Evolutionary conservation across 2,797 vertebrate species (phyloP).

Genomic region (Phrynocephalus guinanensis): DNA sequence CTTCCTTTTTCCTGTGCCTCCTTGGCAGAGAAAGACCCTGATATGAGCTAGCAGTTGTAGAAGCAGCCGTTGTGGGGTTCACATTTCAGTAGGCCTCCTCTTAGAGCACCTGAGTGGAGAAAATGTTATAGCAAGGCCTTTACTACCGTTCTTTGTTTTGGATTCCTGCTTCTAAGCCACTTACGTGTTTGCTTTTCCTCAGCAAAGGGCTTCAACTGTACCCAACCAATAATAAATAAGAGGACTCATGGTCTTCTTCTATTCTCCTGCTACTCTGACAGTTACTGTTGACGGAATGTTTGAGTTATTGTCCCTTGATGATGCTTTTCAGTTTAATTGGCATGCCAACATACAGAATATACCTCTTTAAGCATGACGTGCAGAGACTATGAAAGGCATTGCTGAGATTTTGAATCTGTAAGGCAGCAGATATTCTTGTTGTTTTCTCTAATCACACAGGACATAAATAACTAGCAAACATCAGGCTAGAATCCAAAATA

Average conservation of each 20-base stretch:
- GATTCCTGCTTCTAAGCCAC: not conserved
- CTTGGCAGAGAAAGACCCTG: not conserved
- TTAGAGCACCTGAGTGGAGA: not conserved
- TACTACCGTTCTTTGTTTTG: not conserved
- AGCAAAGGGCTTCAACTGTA: not conserved
- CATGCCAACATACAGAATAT: not conserved
- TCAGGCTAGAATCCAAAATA: not conserved
- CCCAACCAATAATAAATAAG: not conserved
- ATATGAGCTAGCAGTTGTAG: not conserved
- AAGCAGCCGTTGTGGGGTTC: not conserved
- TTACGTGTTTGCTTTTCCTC: not conserved
- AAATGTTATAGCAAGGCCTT: not conserved
- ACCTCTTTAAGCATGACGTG: not conserved
- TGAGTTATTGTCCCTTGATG: not conserved
- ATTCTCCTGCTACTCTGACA: not conserved
- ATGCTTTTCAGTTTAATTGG: not conserved
- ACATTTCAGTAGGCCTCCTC: not conserved
- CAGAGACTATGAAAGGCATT: not conserved
- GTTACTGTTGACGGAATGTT: not conserved
- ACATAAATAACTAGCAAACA: constrained; percentile 4
- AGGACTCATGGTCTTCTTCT: not conserved
- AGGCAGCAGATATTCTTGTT: not conserved
- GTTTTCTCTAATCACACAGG: constrained; percentile 11
- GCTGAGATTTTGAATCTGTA: not conserved
- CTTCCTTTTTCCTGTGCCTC: not conserved